A percentile compares a stretch with the other conserved stretches of the same genome.
phyloP scores from a whole-genome alignment of 2,113 vertebrate genomes.

The Carettochelys insculpta region DNA sequence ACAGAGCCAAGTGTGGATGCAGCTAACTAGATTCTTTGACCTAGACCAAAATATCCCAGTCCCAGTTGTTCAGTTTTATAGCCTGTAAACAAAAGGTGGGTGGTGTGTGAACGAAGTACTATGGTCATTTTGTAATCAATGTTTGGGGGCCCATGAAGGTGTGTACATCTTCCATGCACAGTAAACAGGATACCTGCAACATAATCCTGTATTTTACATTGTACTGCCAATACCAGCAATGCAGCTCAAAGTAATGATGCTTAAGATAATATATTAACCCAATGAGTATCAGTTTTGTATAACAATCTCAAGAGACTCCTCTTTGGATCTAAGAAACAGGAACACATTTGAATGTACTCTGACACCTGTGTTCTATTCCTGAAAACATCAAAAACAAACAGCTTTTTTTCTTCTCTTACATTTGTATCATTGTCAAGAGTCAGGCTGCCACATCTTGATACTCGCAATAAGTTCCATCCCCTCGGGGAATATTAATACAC shows the following conservation, averaged over 20 bases:
- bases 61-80: constrained; percentile 78
- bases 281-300: constrained; percentile 25
- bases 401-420: constrained; percentile 12
- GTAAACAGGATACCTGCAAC: constrained; percentile 1
- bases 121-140: constrained; percentile 62
- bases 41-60: constrained; percentile 66
- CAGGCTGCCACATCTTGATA: constrained; percentile 1
- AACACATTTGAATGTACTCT: neutral
- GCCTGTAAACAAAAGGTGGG: constrained; percentile 68
- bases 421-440: constrained; percentile 14
- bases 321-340: neutral
- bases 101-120: constrained; percentile 44
- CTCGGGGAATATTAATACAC: neutral
- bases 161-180: constrained; percentile 34
- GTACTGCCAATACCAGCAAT: neutral
- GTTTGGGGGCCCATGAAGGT: constrained; percentile 75
- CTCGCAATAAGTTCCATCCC: neutral
- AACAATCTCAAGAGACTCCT: constrained; percentile 27
- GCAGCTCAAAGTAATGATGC: neutral
- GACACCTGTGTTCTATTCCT: neutral
- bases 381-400: neutral
- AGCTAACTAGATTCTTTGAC: constrained; percentile 74
- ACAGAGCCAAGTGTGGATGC: constrained; percentile 75
- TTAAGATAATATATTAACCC: constrained; percentile 10
- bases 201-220: neutral